phyloP scores from a whole-genome alignment of 2,888 invertebrate species.

The Syrphus vitripennis region DNA sequence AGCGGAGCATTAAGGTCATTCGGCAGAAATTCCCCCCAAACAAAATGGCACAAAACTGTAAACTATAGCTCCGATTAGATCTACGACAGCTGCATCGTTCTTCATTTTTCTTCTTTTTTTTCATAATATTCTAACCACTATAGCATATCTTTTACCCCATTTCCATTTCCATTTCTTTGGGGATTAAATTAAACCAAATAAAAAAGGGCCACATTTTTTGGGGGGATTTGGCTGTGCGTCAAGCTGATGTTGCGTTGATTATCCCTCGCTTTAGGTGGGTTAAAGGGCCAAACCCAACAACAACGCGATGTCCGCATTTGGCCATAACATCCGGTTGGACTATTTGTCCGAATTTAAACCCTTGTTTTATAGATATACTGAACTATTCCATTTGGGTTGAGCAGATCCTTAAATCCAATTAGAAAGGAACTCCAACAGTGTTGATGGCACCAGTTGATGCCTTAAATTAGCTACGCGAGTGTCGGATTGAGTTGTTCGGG shows the following conservation, averaged over 20 bases:
- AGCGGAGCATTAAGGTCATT: constrained; percentile 41
- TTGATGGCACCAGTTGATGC: constrained; percentile 52
- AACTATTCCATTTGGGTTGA: constrained; percentile 13
- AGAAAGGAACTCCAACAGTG: constrained; percentile 43
- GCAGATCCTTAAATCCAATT: constrained; percentile 64
- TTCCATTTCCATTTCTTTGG: background rate
- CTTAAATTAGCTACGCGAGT: constrained; percentile 51
- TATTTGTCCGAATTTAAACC: constrained; percentile 33
- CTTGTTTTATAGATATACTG: background rate
- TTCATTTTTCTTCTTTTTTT: no score
- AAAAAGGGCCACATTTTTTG: constrained; percentile 10
- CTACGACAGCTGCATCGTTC: constrained; percentile 28
- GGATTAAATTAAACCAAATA: constrained; percentile 21
- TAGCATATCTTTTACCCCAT: background rate
- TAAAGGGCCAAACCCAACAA: background rate
- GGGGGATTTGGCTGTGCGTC: constrained; percentile 30
- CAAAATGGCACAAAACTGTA: background rate
- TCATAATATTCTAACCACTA: no score
- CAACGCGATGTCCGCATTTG: constrained; percentile 32
- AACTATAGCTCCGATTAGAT: constrained; percentile 46
- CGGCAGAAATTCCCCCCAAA: background rate
- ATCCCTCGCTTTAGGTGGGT: constrained; percentile 21
- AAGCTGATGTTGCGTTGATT: constrained; percentile 44
- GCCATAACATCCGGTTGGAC: constrained; percentile 45
- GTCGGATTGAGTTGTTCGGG: background rate